These are phyloP conservation scores for Eurystomus gularis DNA, from an alignment of 2,113 vertebrate species.

Conservation along the genomic window DNA sequence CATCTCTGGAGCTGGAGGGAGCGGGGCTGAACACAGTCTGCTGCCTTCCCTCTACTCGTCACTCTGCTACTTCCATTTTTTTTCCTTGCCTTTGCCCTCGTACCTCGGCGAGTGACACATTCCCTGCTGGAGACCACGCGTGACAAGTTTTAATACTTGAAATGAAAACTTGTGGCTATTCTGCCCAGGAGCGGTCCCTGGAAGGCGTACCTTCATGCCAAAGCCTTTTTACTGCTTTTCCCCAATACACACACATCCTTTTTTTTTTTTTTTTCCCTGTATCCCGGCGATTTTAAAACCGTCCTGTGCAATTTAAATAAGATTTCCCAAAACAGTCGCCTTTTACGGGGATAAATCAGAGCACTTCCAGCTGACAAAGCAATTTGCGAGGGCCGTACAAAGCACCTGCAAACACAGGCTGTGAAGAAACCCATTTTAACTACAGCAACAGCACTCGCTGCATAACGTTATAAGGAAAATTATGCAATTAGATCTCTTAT, in stretches of 20 bases:
- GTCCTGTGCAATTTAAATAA: constrained; percentile 48
- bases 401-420: constrained; percentile 44
- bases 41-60: constrained; percentile 68
- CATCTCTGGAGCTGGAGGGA: constrained; percentile 10
- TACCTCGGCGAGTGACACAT: constrained; percentile 33
- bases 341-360: constrained; percentile 11
- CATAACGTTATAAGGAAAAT: constrained; percentile 32
- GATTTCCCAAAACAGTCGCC: neutral
- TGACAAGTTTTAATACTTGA: constrained; percentile 69
- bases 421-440: constrained; percentile 28
- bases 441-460: constrained; percentile 34
- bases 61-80: constrained; percentile 66
- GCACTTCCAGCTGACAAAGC: constrained; percentile 2
- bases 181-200: constrained; percentile 30
- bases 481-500: constrained; percentile 60
- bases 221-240: constrained; percentile 19
- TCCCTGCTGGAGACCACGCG: constrained; percentile 52
- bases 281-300: constrained; percentile 42
- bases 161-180: constrained; percentile 64
- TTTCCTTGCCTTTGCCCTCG: constrained; percentile 8
- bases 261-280: neutral
- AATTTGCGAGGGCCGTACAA: neutral
- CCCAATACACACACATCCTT: neutral
- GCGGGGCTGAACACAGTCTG: constrained; percentile 39
- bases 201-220: constrained; percentile 52